Conservation (phyloP, 2,797 vertebrate genomes). For the Graptemys geographica region DNA sequence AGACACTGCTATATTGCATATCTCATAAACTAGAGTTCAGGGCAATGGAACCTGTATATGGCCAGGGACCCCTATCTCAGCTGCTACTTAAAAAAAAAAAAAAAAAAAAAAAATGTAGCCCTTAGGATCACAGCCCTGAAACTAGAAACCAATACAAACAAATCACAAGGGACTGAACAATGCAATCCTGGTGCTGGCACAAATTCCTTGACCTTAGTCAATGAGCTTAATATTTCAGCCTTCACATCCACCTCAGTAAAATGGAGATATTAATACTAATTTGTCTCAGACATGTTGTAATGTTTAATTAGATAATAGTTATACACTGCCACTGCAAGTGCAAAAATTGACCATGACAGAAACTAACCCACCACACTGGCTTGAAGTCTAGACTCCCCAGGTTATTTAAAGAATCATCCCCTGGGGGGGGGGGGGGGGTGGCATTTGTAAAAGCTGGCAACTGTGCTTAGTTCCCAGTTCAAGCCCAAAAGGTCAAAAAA, state of each 20-base stretch:
- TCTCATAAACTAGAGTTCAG: background rate
- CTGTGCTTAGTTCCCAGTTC: background rate
- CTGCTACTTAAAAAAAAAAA: background rate
- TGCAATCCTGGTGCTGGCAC: background rate
- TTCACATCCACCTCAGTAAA: background rate
- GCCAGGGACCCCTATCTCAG: background rate
- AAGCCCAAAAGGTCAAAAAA: background rate
- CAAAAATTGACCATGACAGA: background rate
- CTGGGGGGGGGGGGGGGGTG: too few relatives aligned
- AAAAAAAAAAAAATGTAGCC: background rate
- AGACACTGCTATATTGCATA: fast-evolving
- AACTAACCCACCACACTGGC: background rate
- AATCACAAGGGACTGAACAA: background rate
- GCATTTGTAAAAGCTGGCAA: background rate
- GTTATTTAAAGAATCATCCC: background rate
- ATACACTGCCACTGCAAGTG: background rate
- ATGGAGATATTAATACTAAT: background rate
- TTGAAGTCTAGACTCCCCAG: background rate
- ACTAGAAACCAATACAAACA: background rate
- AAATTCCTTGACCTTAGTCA: background rate
- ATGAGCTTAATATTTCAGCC: background rate
- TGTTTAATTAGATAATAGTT: background rate
- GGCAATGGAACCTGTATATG: background rate
- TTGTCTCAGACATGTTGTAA: background rate
- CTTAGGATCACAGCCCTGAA: background rate